phyloP scores from a whole-genome alignment of 2,113 vertebrate genomes.

The Atractosteus spatula region DNA sequence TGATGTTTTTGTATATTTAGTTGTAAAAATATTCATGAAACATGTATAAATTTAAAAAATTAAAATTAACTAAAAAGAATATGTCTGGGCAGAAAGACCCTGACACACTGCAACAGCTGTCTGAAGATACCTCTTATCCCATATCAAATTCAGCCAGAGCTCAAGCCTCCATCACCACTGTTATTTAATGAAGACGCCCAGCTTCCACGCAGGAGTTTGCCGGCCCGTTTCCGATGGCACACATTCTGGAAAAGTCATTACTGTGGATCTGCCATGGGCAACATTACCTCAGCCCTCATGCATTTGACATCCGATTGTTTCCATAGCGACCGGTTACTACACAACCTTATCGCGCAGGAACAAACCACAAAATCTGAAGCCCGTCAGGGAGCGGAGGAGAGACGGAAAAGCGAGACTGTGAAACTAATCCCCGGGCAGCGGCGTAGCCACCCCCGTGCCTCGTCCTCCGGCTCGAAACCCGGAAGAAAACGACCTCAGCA shows the following conservation, averaged over 20 bases:
- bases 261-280: not conserved
- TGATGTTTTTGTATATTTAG: too few species aligned
- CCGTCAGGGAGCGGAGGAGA: not conserved
- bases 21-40: too few species aligned
- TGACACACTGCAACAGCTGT: too few species aligned
- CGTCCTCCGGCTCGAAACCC: not conserved
- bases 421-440: not conserved
- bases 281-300: not conserved
- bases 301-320: not conserved
- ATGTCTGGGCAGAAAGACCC: too few species aligned
- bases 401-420: not conserved
- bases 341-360: conserved; percentile 4
- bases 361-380: not conserved
- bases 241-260: not conserved
- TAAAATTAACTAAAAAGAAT: too few species aligned
- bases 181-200: not conserved
- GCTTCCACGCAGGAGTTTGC: not conserved
- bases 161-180: not conserved
- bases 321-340: conserved; percentile 5
- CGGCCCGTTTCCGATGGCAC: not conserved
- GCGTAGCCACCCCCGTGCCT: not conserved
- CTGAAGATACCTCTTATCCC: too few species aligned
- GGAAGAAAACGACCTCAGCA: too few species aligned
- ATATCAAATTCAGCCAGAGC: too few species aligned
- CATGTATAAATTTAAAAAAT: too few species aligned